Conservation (phyloP, 2,113 vertebrate species). For the Siniperca chuatsi region DNA sequence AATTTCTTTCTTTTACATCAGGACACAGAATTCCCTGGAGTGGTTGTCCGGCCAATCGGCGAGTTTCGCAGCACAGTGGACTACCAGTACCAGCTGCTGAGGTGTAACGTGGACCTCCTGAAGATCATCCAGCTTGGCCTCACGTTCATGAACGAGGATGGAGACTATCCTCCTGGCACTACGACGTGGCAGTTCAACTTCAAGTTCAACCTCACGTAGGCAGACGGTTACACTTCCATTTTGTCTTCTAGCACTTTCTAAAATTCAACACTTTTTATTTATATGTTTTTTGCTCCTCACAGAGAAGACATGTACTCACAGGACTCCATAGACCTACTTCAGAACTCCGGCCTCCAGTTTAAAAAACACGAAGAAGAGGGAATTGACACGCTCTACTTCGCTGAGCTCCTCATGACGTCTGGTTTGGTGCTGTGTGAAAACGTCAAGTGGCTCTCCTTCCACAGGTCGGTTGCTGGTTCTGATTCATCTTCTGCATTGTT, state of each 20-base stretch:
- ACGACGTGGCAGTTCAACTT: constrained; percentile 99
- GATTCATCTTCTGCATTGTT: not conserved
- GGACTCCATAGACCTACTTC: constrained; percentile 97
- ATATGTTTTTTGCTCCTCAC: constrained; percentile 9
- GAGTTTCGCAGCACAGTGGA: constrained; percentile 98
- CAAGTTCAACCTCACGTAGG: constrained; percentile 98
- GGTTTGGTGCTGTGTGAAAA: constrained; percentile 98
- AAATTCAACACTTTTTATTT: no score
- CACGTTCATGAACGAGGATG: constrained; percentile 97
- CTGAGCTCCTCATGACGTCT: constrained; percentile 97
- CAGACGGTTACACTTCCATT: not conserved
- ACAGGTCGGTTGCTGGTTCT: constrained; percentile 86
- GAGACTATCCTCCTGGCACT: constrained; percentile 93
- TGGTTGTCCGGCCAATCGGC: constrained; percentile 95
- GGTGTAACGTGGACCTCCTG: constrained; percentile 97
- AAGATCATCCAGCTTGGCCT: constrained; percentile 99
- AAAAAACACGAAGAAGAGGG: constrained; percentile 98
- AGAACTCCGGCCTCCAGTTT: constrained; percentile 97
- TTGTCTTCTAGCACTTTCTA: not conserved
- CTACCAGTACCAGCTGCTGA: constrained; percentile 97
- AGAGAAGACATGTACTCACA: constrained; percentile 99
- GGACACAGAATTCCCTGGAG: constrained; percentile 99
- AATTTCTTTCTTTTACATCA: constrained; percentile 53
- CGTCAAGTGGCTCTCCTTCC: constrained; percentile 98
- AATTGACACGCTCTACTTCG: constrained; percentile 97